These are phyloP conservation scores for Notarius quadriscutis DNA, from an alignment of 2,113 vertebrate genomes.

Conservation along the genomic window DNA sequence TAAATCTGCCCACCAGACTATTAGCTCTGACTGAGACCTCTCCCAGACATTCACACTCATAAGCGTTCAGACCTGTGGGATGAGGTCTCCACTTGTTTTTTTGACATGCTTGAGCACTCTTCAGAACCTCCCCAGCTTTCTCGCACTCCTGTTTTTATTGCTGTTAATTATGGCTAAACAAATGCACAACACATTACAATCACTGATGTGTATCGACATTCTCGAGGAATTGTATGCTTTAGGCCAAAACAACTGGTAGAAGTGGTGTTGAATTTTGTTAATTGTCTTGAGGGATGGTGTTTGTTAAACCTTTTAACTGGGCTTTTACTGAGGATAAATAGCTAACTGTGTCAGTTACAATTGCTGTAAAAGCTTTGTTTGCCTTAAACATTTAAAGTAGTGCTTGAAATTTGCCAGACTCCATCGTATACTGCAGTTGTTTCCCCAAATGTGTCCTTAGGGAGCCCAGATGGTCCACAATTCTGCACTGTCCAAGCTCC, in stretches of 20 bases:
- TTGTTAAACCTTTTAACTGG: not conserved
- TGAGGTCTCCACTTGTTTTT: constrained; percentile 19
- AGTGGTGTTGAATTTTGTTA: not conserved
- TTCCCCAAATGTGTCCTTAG: not conserved
- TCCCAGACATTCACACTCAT: constrained; percentile 23
- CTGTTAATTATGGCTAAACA: constrained; percentile 30
- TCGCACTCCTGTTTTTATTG: not conserved
- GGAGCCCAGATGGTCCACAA: constrained; percentile 17
- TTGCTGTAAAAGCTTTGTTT: not conserved
- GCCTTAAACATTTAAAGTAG: not conserved
- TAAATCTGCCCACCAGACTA: constrained; percentile 43
- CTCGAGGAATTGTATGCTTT: not conserved
- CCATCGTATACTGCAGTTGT: not conserved
- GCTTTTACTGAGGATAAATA: not conserved
- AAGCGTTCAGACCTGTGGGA: constrained; percentile 18
- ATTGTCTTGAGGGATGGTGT: not conserved
- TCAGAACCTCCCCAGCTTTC: constrained; percentile 2
- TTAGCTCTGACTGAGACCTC: constrained; percentile 40
- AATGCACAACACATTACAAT: not conserved
- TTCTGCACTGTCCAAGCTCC: not conserved
- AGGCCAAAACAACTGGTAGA: not conserved
- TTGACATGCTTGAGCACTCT: constrained; percentile 21
- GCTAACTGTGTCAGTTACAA: not conserved
- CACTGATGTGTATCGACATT: not conserved
- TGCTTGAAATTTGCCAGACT: constrained; percentile 30